phyloP scores from a whole-genome alignment of 1,140 invertebrate species.

The Calosoma granatense region DNA sequence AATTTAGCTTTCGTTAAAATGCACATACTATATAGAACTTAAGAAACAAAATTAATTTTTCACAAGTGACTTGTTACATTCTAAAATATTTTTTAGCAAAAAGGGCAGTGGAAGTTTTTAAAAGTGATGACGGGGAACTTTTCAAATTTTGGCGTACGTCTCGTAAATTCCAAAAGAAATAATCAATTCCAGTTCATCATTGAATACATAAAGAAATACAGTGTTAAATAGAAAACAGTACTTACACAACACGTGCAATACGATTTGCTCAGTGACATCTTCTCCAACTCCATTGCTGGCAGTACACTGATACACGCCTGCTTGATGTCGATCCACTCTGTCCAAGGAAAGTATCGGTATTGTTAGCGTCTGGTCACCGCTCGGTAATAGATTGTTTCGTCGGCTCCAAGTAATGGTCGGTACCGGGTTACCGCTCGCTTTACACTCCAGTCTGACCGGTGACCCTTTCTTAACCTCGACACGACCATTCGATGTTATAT shows the following conservation, averaged over 20 bases:
- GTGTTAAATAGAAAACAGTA: no score
- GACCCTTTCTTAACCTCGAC: slow-evolving; percentile 54
- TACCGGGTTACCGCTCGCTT: slow-evolving; percentile 51
- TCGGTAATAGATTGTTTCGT: slow-evolving; percentile 50
- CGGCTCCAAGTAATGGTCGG: slow-evolving; percentile 56
- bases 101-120: no score
- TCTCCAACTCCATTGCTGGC: slow-evolving; percentile 52
- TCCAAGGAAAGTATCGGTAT: slow-evolving; percentile 39
- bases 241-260: slow-evolving; percentile 50
- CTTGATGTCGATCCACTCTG: slow-evolving; percentile 45
- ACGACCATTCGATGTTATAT: slow-evolving; percentile 44
- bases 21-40: no score
- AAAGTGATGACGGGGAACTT: no score
- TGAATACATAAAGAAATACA: no score
- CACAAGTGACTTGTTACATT: no score
- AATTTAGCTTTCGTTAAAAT: no score
- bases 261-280: slow-evolving; percentile 44
- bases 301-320: slow-evolving; percentile 49
- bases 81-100: no score
- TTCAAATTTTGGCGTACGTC: no score
- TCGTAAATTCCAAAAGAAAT: no score
- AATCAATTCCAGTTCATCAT: no score
- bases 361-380: slow-evolving; percentile 40
- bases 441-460: slow-evolving; percentile 50
- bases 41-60: no score